Conservation (phyloP, 2,113 vertebrate species). For the Neodon shergylaensis region DNA sequence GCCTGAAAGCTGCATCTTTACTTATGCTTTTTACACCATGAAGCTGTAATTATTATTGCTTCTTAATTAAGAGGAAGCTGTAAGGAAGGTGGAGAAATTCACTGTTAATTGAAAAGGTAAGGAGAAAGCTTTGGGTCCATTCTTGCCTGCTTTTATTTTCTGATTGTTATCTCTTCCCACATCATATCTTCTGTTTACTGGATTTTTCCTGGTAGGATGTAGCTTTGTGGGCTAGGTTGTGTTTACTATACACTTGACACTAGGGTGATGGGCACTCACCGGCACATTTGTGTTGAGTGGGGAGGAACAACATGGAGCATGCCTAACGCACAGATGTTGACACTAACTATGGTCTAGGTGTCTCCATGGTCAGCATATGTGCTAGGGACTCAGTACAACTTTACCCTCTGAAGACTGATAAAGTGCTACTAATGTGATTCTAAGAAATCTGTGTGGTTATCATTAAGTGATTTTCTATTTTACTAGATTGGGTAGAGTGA, state of each 20-base stretch:
- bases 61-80: not conserved
- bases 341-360: not conserved
- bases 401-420: not conserved
- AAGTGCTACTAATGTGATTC: not conserved
- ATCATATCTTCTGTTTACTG: not conserved
- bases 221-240: not conserved
- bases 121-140: not conserved
- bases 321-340: not conserved
- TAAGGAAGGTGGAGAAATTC: not conserved
- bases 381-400: not conserved
- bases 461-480: not conserved
- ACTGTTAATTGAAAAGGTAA: not conserved
- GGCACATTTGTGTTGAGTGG: too few species aligned
- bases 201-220: not conserved
- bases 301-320: not conserved
- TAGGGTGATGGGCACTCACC: not conserved
- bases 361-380: too few species aligned
- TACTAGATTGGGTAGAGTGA: not conserved
- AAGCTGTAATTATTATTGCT: not conserved
- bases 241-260: not conserved
- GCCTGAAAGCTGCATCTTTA: not conserved
- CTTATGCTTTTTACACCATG: not conserved
- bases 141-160: not conserved
- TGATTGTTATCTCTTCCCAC: not conserved
- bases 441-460: not conserved